A percentile compares a stretch with the other conserved stretches of the same genome.
Conservation (phyloP, 1,140 invertebrate species). For the Eufriesea mexicana region DNA sequence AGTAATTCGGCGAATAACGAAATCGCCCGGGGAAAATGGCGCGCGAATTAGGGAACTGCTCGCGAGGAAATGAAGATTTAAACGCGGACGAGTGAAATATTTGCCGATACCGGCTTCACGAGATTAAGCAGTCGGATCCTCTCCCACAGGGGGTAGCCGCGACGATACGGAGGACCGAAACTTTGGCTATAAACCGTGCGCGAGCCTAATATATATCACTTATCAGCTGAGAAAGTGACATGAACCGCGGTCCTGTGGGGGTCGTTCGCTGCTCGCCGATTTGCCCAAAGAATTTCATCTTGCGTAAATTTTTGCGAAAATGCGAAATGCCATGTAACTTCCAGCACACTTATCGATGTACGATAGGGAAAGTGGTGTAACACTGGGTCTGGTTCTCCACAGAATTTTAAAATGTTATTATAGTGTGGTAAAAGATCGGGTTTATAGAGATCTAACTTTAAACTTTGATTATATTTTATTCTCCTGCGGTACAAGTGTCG, state of each 20-base stretch:
- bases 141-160: constrained; percentile 10
- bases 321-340: constrained; percentile 17
- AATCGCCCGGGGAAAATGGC: constrained; percentile 13
- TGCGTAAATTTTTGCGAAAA: constrained; percentile 22
- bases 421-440: too few species aligned
- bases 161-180: constrained; percentile 45
- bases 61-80: constrained; percentile 24
- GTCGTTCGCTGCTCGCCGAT: background rate
- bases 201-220: constrained; percentile 38
- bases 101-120: constrained; percentile 25
- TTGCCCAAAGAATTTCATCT: constrained; percentile 25
- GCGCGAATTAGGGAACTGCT: background rate
- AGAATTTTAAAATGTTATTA: too few species aligned
- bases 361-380: too few species aligned
- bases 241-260: constrained; percentile 17
- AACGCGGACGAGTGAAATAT: constrained; percentile 41
- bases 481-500: too few species aligned
- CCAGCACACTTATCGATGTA: constrained; percentile 11
- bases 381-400: too few species aligned
- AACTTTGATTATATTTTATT: too few species aligned
- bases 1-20: background rate
- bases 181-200: constrained; percentile 47
- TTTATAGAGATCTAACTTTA: too few species aligned
- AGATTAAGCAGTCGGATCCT: constrained; percentile 46
- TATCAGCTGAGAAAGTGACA: constrained; percentile 40